Evolutionary conservation across 2,888 invertebrate genomes (phyloP).

Genomic region (Chrysodeixis includens): DNA sequence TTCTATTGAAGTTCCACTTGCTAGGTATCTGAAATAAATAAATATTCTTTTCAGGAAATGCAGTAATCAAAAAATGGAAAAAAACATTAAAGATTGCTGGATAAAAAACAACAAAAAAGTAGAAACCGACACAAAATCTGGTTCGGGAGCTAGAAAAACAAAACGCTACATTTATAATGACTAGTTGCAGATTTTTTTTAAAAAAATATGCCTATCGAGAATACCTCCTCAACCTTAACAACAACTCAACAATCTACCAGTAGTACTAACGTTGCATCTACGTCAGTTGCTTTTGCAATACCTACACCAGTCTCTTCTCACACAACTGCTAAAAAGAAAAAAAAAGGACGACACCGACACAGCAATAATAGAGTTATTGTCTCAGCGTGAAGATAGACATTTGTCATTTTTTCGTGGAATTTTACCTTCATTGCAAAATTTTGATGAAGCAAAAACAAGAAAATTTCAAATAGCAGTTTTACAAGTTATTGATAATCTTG

Average conservation of each 20-base stretch:
- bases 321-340: slow-evolving; percentile 21
- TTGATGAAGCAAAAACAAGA: slow-evolving; percentile 31
- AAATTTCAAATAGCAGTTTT: slow-evolving; percentile 37
- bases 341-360: slow-evolving; percentile 21
- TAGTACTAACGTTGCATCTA: slow-evolving; percentile 26
- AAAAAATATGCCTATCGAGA: slow-evolving; percentile 33
- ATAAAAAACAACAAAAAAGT: slow-evolving; percentile 22
- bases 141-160: slow-evolving; percentile 23
- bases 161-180: slow-evolving; percentile 14
- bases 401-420: slow-evolving; percentile 38
- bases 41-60: slow-evolving; percentile 22
- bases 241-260: slow-evolving; percentile 27
- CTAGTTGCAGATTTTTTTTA: slow-evolving; percentile 25
- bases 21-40: slow-evolving; percentile 25
- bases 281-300: slow-evolving; percentile 31
- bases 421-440: slow-evolving; percentile 32
- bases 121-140: slow-evolving; percentile 21
- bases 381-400: slow-evolving; percentile 37
- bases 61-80: slow-evolving; percentile 25
- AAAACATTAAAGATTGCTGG: slow-evolving; percentile 23
- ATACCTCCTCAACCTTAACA: slow-evolving; percentile 38
- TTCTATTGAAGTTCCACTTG: slow-evolving; percentile 22
- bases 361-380: slow-evolving; percentile 35
- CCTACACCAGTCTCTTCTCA: slow-evolving; percentile 34
- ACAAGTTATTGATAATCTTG: slow-evolving; percentile 42